Conservation (phyloP, 2,797 vertebrate genomes). For the Dryobates pubescens region DNA sequence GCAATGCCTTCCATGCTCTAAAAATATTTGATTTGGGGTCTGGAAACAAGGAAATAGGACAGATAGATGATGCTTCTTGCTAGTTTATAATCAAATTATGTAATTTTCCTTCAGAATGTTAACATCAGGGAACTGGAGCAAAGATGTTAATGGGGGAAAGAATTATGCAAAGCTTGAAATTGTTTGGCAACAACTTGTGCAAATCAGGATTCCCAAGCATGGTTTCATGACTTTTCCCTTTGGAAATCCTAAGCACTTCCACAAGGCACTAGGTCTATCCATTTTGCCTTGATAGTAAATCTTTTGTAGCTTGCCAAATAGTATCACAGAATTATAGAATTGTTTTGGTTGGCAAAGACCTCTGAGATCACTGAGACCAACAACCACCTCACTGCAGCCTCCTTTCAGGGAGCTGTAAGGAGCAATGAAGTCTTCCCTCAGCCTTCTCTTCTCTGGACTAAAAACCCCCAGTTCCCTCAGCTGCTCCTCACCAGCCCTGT, state of each 20-base stretch:
- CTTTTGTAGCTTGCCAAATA: not conserved
- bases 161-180: not conserved
- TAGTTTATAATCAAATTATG: not conserved
- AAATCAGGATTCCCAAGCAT: not conserved
- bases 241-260: not conserved
- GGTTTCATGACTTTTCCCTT: rapidly evolving
- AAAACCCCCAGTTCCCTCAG: no score
- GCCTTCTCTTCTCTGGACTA: no score
- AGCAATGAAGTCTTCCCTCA: no score
- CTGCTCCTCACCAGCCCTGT: no score
- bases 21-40: constrained; percentile 39
- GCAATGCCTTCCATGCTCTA: constrained; percentile 32
- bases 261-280: not conserved
- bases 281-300: not conserved
- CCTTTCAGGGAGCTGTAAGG: no score
- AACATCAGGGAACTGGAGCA: not conserved
- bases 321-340: not conserved
- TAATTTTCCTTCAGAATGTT: not conserved
- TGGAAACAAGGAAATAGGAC: not conserved
- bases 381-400: no score
- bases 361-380: no score
- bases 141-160: not conserved
- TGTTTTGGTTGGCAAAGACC: no score
- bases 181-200: not conserved
- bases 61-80: not conserved